Percentiles rank a stretch among this genome's conserved stretches.
Conservation (phyloP, 1,140 invertebrate genomes). For the Drosophila pectinifera region DNA sequence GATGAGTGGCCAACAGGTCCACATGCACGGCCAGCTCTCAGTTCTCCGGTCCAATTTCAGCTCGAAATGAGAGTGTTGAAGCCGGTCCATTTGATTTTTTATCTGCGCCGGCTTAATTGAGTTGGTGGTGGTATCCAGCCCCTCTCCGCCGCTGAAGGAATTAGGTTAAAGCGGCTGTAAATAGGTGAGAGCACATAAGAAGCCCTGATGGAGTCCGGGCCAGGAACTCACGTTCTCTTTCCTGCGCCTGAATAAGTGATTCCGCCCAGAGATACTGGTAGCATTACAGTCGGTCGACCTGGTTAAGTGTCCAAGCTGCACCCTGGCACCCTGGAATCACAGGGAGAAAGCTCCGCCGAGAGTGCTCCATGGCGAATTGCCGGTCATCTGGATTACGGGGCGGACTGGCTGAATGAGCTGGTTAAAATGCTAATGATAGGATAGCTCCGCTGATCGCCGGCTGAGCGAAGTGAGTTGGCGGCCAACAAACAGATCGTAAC, state of each 20-base stretch:
- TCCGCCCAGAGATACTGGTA: constrained; percentile 25
- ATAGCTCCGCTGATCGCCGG: constrained; percentile 4
- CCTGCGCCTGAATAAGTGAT: constrained; percentile 27
- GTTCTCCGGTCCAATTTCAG: constrained; percentile 3
- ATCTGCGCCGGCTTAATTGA: constrained; percentile 67
- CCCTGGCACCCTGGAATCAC: constrained; percentile 7
- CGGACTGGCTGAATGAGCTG: constrained; percentile 32
- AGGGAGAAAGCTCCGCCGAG: constrained; percentile 26
- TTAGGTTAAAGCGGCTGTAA: constrained; percentile 79
- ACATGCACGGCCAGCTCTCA: background rate
- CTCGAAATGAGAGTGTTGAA: constrained; percentile 39
- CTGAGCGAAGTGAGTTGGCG: constrained; percentile 15
- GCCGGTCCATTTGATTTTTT: constrained; percentile 68
- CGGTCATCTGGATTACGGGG: constrained; percentile 32
- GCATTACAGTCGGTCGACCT: constrained; percentile 18
- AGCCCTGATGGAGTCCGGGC: constrained; percentile 44
- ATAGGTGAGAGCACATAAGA: constrained; percentile 45
- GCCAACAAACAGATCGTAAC: constrained; percentile 37
- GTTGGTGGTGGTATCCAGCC: constrained; percentile 37
- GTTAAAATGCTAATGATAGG: constrained; percentile 49
- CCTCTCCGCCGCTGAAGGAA: constrained; percentile 55
- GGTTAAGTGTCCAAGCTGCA: constrained; percentile 12
- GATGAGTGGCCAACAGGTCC: constrained; percentile 52
- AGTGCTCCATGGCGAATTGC: constrained; percentile 31
- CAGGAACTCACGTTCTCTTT: constrained; percentile 24